phyloP scores from a whole-genome alignment of 2,888 invertebrate genomes.

The Euproctis similis region DNA sequence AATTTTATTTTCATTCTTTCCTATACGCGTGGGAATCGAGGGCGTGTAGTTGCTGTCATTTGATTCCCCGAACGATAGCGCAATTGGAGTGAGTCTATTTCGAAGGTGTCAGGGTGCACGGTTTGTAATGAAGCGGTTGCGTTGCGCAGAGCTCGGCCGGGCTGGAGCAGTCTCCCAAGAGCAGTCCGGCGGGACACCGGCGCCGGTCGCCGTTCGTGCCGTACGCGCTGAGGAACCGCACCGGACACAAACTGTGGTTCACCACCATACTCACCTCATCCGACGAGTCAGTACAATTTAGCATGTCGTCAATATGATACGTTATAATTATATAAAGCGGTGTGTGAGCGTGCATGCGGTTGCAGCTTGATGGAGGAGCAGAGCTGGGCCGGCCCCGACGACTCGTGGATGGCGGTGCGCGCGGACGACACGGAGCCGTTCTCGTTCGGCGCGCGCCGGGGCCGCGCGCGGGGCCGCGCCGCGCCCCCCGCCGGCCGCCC shows the following conservation, averaged over 20 bases:
- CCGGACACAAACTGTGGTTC: conserved; percentile 90
- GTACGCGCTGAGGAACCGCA: conserved; percentile 93
- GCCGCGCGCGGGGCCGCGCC: conserved; percentile 67
- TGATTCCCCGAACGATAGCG: too few species aligned
- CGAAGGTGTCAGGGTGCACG: too few species aligned
- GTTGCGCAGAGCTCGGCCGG: conserved; percentile 22
- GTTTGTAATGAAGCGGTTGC: too few species aligned
- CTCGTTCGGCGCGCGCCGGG: conserved; percentile 85
- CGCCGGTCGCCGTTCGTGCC: conserved; percentile 94
- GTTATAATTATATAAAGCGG: too few species aligned
- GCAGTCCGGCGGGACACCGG: conserved; percentile 78
- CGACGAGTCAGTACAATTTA: conserved; percentile 69
- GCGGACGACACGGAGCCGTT: conserved; percentile 89
- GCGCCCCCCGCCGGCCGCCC: conserved; percentile 77
- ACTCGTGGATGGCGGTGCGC: conserved; percentile 79
- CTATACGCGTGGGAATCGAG: too few species aligned
- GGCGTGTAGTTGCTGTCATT: too few species aligned
- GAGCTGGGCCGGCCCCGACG: conserved; percentile 50
- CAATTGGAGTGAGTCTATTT: too few species aligned
- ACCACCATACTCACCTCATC: conserved; percentile 86
- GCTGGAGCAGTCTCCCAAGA: conserved; percentile 54
- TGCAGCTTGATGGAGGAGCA: conserved; percentile 38
- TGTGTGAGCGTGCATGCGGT: too few species aligned
- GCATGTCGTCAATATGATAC: too few species aligned
- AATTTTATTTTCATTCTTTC: too few species aligned